phyloP scores from a whole-genome alignment of 23 tunicate species.

The Trididemnum nubilum region DNA sequence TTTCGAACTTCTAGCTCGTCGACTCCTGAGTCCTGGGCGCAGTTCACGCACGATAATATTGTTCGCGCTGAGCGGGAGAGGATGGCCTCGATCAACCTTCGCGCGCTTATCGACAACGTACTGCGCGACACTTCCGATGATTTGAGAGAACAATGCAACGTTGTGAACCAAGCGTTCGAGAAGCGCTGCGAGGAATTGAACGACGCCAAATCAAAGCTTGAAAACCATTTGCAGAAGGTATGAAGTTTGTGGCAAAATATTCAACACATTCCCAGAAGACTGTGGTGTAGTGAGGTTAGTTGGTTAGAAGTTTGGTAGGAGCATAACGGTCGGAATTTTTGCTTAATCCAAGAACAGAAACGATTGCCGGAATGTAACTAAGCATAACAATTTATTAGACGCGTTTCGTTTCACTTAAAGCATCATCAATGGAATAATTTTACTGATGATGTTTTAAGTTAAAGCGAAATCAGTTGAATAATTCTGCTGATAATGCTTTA shows the following conservation, averaged over 20 bases:
- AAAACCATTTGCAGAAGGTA: slow-evolving; percentile 96
- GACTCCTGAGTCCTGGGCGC: slow-evolving; percentile 97
- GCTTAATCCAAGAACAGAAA: no score
- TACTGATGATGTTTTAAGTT: no score
- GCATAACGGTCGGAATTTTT: no score
- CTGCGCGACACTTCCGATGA: slow-evolving; percentile 89
- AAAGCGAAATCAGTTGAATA: no score
- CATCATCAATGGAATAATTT: no score
- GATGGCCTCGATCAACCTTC: slow-evolving; percentile 91
- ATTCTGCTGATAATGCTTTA: no score
- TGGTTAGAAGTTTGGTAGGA: no score
- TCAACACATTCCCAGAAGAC: no score
- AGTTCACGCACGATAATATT: slow-evolving; percentile 95
- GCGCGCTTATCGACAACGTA: slow-evolving; percentile 91
- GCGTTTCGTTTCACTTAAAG: no score
- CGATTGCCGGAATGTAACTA: no score
- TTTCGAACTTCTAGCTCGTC: slow-evolving; percentile 46
- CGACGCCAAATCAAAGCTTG: slow-evolving; percentile 90
- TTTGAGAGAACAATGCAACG: slow-evolving; percentile 87
- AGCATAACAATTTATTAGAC: no score
- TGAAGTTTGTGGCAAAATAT: background rate
- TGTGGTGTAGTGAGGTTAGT: no score
- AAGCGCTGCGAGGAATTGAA: slow-evolving; percentile 92
- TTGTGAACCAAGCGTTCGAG: slow-evolving; percentile 77
- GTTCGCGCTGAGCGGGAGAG: slow-evolving; percentile 96